Evolutionary conservation across 2,888 invertebrate species (phyloP), one percentile per base, ranked within the genome.

Genomic region (Herminia tarsipennalis): DNA sequence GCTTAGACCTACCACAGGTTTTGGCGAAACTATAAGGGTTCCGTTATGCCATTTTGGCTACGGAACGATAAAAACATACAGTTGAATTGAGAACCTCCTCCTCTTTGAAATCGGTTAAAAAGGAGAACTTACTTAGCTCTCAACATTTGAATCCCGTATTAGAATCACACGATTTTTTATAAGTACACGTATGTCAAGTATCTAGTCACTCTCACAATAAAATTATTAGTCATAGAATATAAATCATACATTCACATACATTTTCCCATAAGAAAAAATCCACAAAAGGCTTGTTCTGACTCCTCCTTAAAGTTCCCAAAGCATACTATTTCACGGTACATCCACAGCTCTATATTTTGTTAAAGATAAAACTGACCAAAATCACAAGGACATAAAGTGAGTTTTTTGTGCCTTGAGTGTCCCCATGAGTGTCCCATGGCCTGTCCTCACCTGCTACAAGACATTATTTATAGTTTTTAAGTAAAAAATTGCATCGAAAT

Each of bases 351-450:
- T 79, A 81, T 83, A 87, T 85, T 87, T 84, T 88, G 87, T 88
- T 75, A 79, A 78, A 86, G 88, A 88, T 88, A 87, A 83, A 78
- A 75, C 66, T 86, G 83, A 86, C 90, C 89, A 81, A 78, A 81
- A 83, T 88, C 88, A 88, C 86, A 86, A 79, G 82, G 81, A 81
- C 79, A 82, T 85, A 84, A 86, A 86, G 73, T 79, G 74, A 56
- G 58, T 81, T 87, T 88, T 89, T 88, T 83, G 70, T 45, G 65
- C 64, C 59, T 60, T 74, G 27, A 56, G 37, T 53, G 53, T 66
- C 64, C n/a, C 59, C 66, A 58, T 37, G 13, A 39, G n/a, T 38
- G 45, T 45, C 37, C 21, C 35, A 40, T 29, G 14, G 43, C 50
- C 45, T 83, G 70, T 89, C 89, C 66, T 87, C 89, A 89, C 90